phyloP scores from a whole-genome alignment of 2,888 invertebrate genomes.

The Poecilus cupreus region DNA sequence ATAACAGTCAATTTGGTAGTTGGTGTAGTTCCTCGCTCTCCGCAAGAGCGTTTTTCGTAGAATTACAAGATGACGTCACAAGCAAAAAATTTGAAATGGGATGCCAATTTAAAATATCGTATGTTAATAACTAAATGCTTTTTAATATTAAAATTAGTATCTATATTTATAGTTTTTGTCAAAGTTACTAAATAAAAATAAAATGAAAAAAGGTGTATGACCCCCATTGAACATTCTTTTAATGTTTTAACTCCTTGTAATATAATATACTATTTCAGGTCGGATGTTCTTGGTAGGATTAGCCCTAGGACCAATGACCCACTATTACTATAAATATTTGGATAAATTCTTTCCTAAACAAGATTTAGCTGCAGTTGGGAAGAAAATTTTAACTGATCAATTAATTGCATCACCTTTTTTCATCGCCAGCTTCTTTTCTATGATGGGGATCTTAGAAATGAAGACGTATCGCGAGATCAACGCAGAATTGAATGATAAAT shows the following conservation, averaged over 20 bases:
- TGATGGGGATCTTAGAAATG: slow-evolving; percentile 85
- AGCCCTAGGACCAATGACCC: slow-evolving; percentile 87
- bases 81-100: too few species aligned
- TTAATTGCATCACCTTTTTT: slow-evolving; percentile 86
- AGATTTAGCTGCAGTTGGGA: slow-evolving; percentile 76
- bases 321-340: slow-evolving; percentile 87
- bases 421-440: slow-evolving; percentile 85
- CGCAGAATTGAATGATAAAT: slow-evolving; percentile 81
- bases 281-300: slow-evolving; percentile 88
- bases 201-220: too few species aligned
- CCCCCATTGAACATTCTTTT: neutral
- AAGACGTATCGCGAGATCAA: slow-evolving; percentile 76
- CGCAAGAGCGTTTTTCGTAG: too few species aligned
- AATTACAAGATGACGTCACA: too few species aligned
- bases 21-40: too few species aligned
- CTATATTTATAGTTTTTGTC: too few species aligned
- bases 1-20: too few species aligned
- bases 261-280: slow-evolving; percentile 77
- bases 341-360: slow-evolving; percentile 80
- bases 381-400: slow-evolving; percentile 83
- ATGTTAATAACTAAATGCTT: too few species aligned
- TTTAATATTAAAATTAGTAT: too few species aligned
- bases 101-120: too few species aligned
- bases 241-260: neutral
- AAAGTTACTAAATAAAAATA: too few species aligned